Percentiles rank a stretch among this genome's conserved stretches.
These are phyloP conservation scores for Zoanthus gigantus DNA, from an alignment of 92 coral and sea anemone genomes.

Conservation along the genomic window DNA sequence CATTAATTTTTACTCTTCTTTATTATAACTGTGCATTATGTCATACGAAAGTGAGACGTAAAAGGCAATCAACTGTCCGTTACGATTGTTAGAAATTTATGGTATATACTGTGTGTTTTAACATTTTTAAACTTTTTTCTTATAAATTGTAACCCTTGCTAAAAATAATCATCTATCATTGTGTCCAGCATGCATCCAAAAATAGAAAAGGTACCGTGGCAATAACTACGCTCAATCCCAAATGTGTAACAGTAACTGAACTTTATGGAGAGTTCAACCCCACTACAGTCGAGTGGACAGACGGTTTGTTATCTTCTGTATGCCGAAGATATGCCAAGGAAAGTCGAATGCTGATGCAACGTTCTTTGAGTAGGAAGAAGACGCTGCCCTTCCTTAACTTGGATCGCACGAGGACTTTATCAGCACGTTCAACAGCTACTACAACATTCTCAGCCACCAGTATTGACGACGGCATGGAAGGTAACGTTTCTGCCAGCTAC, in stretches of 20 bases:
- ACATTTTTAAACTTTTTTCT: background rate
- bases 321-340: slow-evolving; percentile 88
- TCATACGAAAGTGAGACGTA: no score
- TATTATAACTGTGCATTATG: no score
- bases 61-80: no score
- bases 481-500: slow-evolving; percentile 26
- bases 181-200: slow-evolving; percentile 66
- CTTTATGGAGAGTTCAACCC: slow-evolving; percentile 92
- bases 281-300: slow-evolving; percentile 97
- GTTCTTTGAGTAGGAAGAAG: slow-evolving; percentile 51
- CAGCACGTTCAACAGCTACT: slow-evolving; percentile 65
- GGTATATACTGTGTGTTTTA: no score
- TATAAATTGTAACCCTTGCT: background rate
- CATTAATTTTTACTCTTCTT: no score
- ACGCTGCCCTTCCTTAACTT: slow-evolving; percentile 34
- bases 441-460: slow-evolving; percentile 70
- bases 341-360: slow-evolving; percentile 56
- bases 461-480: slow-evolving; percentile 79
- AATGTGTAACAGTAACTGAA: slow-evolving; percentile 91
- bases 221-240: slow-evolving; percentile 85
- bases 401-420: slow-evolving; percentile 59
- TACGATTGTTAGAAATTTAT: no score
- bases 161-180: background rate
- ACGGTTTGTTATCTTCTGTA: slow-evolving; percentile 81
- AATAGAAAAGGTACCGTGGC: slow-evolving; percentile 78